These are phyloP conservation scores for Ischnus inquisitorius DNA, from an alignment of 2,888 invertebrate genomes.

Conservation along the genomic window DNA sequence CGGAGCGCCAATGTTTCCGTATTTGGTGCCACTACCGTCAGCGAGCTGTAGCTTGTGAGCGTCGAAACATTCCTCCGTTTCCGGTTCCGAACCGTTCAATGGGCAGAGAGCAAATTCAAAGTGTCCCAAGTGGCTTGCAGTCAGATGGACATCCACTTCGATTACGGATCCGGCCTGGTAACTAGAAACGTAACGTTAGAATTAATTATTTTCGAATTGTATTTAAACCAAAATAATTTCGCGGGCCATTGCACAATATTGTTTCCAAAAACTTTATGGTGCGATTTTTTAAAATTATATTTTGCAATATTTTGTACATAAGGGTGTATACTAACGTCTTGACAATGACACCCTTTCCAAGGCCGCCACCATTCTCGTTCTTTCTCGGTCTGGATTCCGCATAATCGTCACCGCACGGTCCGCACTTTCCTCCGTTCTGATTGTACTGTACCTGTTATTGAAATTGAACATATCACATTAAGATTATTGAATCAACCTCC, in stretches of 20 bases:
- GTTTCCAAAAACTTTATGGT: neutral
- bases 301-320: neutral
- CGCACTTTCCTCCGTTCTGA: slow-evolving; percentile 86
- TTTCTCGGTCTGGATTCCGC: slow-evolving; percentile 84
- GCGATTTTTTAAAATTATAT: neutral
- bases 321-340: slow-evolving; percentile 78
- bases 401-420: slow-evolving; percentile 87
- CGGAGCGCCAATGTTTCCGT: slow-evolving; percentile 66
- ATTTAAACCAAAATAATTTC: too few species aligned
- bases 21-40: slow-evolving; percentile 81
- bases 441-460: slow-evolving; percentile 45
- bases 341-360: slow-evolving; percentile 86
- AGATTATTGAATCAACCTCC: neutral
- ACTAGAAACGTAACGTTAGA: slow-evolving; percentile 68
- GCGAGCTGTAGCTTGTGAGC: slow-evolving; percentile 81
- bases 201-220: neutral
- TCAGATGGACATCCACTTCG: slow-evolving; percentile 82
- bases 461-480: neutral
- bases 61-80: slow-evolving; percentile 87
- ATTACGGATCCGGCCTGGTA: slow-evolving; percentile 80
- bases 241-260: neutral
- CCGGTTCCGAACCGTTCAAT: slow-evolving; percentile 83
- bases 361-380: slow-evolving; percentile 87
- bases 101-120: slow-evolving; percentile 86
- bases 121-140: slow-evolving; percentile 86